phyloP scores from a whole-genome alignment of 2,113 vertebrate species.

The Platichthys flesus region DNA sequence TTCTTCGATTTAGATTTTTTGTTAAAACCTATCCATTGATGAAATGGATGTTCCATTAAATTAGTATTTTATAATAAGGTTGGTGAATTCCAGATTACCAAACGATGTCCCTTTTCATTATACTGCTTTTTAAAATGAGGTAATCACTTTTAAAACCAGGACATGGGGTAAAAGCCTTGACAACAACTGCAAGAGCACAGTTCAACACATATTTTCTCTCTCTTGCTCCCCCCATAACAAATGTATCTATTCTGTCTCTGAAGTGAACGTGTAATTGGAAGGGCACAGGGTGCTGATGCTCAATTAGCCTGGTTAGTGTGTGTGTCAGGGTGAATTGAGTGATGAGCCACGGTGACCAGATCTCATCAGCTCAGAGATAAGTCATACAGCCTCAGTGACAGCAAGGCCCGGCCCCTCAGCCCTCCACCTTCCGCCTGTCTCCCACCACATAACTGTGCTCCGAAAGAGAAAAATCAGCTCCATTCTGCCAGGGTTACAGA shows the following conservation, averaged over 20 bases:
- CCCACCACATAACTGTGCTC: conserved; percentile 1
- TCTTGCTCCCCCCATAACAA: not conserved
- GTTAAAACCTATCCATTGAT: too few species aligned
- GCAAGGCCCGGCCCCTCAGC: not conserved
- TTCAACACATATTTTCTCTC: not conserved
- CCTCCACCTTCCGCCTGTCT: not conserved
- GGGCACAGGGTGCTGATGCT: conserved; percentile 45
- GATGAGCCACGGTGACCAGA: conserved; percentile 33
- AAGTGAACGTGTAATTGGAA: conserved; percentile 48
- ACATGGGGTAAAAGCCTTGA: not conserved
- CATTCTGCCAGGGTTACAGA: not conserved
- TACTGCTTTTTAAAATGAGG: not conserved
- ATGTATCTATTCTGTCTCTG: conserved; percentile 36
- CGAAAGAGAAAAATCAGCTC: not conserved
- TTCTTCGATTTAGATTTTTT: too few species aligned
- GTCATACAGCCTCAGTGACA: conserved; percentile 24
- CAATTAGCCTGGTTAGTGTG: conserved; percentile 45
- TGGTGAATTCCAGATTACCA: not conserved
- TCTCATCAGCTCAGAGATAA: conserved; percentile 49
- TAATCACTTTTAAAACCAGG: not conserved
- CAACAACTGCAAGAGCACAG: not conserved
- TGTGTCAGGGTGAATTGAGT: conserved; percentile 52
- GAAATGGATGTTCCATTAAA: too few species aligned
- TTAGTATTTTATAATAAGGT: too few species aligned
- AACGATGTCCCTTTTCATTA: not conserved